Conservation (phyloP, 2,888 invertebrate species). For the Julus scanicus region DNA sequence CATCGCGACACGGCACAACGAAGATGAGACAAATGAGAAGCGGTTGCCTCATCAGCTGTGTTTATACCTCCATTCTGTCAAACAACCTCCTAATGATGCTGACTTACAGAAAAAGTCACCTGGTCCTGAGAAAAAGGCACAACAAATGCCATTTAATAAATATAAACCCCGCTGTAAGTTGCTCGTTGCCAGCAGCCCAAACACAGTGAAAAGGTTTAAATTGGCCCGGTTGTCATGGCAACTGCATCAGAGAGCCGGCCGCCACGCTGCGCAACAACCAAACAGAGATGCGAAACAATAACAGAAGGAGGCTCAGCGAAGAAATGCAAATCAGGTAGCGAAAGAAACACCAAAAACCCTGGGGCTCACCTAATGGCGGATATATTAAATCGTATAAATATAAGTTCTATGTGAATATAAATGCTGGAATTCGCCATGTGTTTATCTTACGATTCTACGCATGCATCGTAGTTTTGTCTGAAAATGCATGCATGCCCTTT, state of each 20-base stretch:
- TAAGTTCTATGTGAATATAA: background rate
- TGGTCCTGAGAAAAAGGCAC: conserved; percentile 11
- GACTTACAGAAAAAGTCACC: background rate
- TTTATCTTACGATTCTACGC: background rate
- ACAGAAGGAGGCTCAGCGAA: background rate
- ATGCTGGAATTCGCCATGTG: no score
- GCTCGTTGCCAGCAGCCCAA: conserved; percentile 22
- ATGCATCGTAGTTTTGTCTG: background rate
- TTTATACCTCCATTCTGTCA: conserved; percentile 9
- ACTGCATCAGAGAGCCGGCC: background rate
- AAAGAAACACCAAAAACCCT: background rate
- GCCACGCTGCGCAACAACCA: conserved; percentile 21
- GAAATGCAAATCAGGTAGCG: conserved; percentile 20
- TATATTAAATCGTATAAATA: background rate
- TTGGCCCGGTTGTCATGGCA: background rate
- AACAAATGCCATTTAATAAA: conserved; percentile 22
- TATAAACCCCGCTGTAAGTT: background rate
- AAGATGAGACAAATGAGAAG: background rate
- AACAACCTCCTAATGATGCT: background rate
- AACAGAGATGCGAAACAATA: conserved; percentile 36
- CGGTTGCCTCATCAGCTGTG: background rate
- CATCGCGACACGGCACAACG: background rate
- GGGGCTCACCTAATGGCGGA: background rate
- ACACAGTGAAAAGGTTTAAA: background rate
- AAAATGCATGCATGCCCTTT: background rate